phyloP scores from a whole-genome alignment of 2,888 invertebrate species.

The Eutolmus rufibarbis region DNA sequence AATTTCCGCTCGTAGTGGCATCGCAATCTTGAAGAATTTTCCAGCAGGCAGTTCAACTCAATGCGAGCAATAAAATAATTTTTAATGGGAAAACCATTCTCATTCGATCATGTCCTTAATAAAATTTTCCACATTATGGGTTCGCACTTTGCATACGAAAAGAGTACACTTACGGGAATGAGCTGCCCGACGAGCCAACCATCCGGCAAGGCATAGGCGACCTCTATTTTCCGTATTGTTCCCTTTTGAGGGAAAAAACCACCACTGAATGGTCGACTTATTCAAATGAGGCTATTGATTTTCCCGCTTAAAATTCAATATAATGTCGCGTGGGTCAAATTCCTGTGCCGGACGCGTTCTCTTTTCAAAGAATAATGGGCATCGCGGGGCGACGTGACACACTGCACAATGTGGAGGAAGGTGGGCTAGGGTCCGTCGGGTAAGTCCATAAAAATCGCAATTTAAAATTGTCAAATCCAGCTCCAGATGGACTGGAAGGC shows the following conservation, averaged over 20 bases:
- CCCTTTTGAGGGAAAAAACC: not conserved
- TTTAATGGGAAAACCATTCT: not conserved
- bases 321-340: conserved; percentile 7
- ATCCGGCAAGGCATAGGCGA: not conserved
- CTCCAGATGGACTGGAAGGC: not conserved
- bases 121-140: conserved; percentile 1
- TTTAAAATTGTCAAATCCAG: not conserved
- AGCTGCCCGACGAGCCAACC: not conserved
- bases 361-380: not conserved
- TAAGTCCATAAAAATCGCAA: not conserved
- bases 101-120: not conserved
- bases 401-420: not conserved
- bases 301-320: conserved; percentile 5
- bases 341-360: not conserved
- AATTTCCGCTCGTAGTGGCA: not conserved
- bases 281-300: conserved; percentile 18
- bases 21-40: not conserved
- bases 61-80: not conserved
- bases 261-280: not conserved
- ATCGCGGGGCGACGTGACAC: not conserved
- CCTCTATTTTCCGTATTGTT: not conserved
- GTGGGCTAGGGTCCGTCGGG: not conserved
- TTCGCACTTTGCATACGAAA: not conserved
- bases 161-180: not conserved
- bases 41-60: not conserved